phyloP scores from a whole-genome alignment of 2,888 invertebrate genomes.

The Dynastes grantii region DNA sequence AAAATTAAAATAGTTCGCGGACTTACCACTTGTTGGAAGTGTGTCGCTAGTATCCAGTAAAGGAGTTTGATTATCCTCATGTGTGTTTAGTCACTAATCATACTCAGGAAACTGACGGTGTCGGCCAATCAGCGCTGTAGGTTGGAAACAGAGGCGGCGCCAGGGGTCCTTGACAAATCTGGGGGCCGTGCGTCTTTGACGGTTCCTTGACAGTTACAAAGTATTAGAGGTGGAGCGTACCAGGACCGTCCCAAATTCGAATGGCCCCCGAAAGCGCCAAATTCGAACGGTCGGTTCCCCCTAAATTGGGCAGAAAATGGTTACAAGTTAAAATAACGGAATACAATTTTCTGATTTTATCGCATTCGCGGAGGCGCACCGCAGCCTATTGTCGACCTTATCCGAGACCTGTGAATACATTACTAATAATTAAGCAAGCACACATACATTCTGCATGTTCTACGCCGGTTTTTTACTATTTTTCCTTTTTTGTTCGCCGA shows the following conservation, averaged over 20 bases:
- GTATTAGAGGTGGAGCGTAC: conserved; percentile 70
- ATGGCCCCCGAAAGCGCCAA: conserved; percentile 70
- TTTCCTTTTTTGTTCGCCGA: conserved; percentile 25
- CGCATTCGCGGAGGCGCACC: conserved; percentile 5
- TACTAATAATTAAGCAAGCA: conserved; percentile 40
- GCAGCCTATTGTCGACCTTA: conserved; percentile 34
- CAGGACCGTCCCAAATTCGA: conserved; percentile 69
- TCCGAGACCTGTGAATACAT: conserved; percentile 48
- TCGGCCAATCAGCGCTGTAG: conserved; percentile 67
- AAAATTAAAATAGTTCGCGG: conserved; percentile 65
- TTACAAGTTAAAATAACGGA: conserved; percentile 40
- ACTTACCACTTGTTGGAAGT: conserved; percentile 62
- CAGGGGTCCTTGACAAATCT: conserved; percentile 68
- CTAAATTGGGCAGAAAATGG: conserved; percentile 36
- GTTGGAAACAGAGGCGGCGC: conserved; percentile 68
- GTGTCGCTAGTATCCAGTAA: conserved; percentile 68
- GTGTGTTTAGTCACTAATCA: conserved; percentile 67
- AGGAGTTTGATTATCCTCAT: conserved; percentile 56
- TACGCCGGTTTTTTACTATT: conserved; percentile 11
- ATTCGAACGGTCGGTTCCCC: conserved; percentile 62
- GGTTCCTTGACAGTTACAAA: conserved; percentile 70
- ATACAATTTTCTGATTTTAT: conserved; percentile 47
- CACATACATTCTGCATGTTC: conserved; percentile 3
- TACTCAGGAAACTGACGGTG: conserved; percentile 65
- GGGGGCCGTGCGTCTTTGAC: conserved; percentile 70